Percentiles rank a stretch among this genome's conserved stretches.
These are phyloP conservation scores for Ariolimax columbianus DNA, from an alignment of 2,888 invertebrate species.

Conservation along the genomic window DNA sequence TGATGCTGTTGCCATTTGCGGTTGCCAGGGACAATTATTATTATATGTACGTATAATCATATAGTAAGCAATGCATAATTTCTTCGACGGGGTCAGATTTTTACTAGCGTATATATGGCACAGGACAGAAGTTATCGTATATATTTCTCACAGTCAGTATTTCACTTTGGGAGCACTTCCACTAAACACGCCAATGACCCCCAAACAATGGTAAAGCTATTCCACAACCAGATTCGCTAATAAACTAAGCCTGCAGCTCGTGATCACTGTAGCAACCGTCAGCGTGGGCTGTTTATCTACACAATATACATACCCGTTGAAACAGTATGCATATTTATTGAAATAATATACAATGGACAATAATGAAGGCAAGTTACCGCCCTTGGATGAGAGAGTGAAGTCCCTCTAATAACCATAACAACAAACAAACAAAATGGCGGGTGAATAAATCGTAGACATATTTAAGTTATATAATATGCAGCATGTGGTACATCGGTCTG, in stretches of 20 bases:
- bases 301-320: conserved; percentile 40
- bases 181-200: no score
- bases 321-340: conserved; percentile 37
- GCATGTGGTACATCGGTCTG: background rate
- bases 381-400: conserved; percentile 30
- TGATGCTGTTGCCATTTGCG: no score
- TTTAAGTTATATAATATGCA: background rate
- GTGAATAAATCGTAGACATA: background rate
- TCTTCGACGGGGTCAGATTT: no score
- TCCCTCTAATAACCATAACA: conserved; percentile 27
- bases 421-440: conserved; percentile 35
- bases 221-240: background rate
- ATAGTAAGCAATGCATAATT: no score
- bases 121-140: no score
- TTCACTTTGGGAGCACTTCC: no score
- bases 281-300: conserved; percentile 29
- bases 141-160: no score
- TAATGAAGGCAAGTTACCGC: conserved; percentile 30
- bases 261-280: conserved; percentile 8
- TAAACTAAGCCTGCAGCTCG: conserved; percentile 6
- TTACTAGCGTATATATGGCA: no score
- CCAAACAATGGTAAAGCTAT: background rate
- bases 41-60: no score
- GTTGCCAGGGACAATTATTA: no score
- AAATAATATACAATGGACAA: conserved; percentile 39